These are phyloP conservation scores for Myotis pilosus DNA, from an alignment of 2,797 vertebrate species.

Conservation along the genomic window DNA sequence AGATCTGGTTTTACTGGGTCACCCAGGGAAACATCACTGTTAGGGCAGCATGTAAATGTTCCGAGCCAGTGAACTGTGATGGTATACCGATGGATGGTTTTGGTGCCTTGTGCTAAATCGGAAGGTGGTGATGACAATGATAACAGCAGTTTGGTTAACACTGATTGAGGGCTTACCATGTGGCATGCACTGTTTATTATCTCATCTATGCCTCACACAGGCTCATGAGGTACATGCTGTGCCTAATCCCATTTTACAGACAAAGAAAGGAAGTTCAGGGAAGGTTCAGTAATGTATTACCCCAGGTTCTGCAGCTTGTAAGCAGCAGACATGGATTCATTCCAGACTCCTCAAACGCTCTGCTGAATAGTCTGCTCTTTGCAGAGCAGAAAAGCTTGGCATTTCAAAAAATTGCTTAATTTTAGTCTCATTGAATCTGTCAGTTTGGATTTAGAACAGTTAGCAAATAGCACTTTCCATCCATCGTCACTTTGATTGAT, in stretches of 20 bases:
- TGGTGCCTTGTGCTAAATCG: neutral
- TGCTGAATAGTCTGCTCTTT: neutral
- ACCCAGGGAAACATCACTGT: neutral
- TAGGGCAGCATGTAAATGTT: neutral
- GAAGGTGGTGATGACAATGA: neutral
- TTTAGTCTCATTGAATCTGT: neutral
- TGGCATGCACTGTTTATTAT: neutral
- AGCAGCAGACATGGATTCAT: neutral
- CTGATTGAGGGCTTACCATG: accelerated
- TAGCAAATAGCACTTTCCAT: neutral
- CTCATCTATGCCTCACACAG: neutral
- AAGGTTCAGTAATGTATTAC: neutral
- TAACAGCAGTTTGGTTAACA: neutral
- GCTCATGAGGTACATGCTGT: neutral
- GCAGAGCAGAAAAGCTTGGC: neutral
- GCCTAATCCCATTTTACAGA: neutral
- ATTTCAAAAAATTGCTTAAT: neutral
- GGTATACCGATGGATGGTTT: neutral
- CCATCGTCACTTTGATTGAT: neutral
- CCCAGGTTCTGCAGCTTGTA: neutral
- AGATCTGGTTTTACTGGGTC: neutral
- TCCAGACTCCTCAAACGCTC: accelerated
- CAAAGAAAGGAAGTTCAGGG: neutral
- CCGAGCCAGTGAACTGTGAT: neutral
- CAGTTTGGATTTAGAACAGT: neutral